phyloP scores from a whole-genome alignment of 2,113 vertebrate species.

The Equus przewalskii region DNA sequence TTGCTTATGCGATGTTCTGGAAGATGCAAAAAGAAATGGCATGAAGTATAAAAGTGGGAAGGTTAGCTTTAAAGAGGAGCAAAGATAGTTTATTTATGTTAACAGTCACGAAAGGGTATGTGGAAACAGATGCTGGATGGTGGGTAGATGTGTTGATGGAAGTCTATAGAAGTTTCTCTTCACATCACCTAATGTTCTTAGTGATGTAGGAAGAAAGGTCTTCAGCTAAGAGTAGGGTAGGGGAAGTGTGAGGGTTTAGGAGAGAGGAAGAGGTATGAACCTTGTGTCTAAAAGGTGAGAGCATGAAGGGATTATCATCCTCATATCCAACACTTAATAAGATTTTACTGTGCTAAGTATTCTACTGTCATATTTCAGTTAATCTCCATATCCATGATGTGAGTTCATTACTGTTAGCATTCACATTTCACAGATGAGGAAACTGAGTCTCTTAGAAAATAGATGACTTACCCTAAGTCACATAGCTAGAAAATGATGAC shows the following conservation, averaged over 20 bases:
- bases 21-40: background rate
- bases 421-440: background rate
- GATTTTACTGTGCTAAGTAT: background rate
- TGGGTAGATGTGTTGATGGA: background rate
- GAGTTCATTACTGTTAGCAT: background rate
- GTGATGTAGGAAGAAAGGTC: background rate
- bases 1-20: no score
- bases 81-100: background rate
- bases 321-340: background rate
- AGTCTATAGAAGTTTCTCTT: background rate
- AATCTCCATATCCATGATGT: background rate
- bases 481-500: background rate
- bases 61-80: background rate
- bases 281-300: background rate
- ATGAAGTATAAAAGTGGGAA: background rate
- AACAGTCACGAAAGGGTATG: background rate
- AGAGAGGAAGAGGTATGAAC: background rate
- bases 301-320: background rate
- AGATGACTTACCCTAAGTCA: background rate
- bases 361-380: background rate
- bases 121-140: background rate
- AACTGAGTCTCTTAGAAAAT: background rate
- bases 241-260: background rate
- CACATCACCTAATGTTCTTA: background rate
- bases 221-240: background rate